phyloP scores from a whole-genome alignment of 2,797 vertebrate species.

The Sebastes taczanowskii region DNA sequence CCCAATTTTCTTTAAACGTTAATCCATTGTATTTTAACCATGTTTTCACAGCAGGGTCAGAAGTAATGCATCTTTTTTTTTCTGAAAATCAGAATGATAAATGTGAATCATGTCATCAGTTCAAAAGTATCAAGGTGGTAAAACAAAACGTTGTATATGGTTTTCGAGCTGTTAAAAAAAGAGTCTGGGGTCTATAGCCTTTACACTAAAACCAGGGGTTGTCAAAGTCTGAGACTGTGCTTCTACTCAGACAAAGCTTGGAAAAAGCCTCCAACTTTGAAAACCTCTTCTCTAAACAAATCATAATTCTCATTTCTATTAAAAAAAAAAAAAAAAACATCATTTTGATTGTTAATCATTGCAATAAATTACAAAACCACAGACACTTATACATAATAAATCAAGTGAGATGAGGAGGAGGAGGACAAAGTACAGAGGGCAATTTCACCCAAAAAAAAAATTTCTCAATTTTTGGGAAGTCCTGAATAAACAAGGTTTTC shows the following conservation, averaged over 20 bases:
- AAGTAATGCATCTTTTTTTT: neutral
- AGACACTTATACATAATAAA: neutral
- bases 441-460: no score
- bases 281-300: neutral
- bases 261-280: neutral
- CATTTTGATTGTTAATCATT: neutral
- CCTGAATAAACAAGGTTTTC: conserved; percentile 1
- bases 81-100: neutral
- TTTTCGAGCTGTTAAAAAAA: neutral
- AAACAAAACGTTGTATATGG: neutral
- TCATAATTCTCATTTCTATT: neutral
- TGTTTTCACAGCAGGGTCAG: neutral
- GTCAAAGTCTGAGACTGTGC: no score
- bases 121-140: neutral
- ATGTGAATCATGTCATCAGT: neutral
- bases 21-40: neutral
- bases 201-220: no score
- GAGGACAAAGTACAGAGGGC: neutral
- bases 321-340: no score
- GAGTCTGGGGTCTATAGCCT: neutral
- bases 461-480: neutral
- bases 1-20: neutral
- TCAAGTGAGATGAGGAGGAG: neutral
- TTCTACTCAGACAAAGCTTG: no score
- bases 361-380: neutral